Conservation (phyloP, 2,113 vertebrate species). For the Planiliza haematocheilus region DNA sequence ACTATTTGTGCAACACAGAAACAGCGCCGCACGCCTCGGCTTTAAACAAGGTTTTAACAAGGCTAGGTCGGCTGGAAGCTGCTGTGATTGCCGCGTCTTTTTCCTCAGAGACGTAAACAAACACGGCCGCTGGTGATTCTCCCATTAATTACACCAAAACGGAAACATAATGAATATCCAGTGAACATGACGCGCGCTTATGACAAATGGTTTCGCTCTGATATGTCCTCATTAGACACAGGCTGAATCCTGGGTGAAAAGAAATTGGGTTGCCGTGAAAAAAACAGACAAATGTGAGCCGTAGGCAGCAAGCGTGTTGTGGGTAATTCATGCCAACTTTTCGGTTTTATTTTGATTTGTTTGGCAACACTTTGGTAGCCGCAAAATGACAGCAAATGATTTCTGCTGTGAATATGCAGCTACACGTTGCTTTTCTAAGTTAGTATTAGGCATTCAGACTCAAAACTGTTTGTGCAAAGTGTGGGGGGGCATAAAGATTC, state of each 20-base stretch:
- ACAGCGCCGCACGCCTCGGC: conserved; percentile 2
- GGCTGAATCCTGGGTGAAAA: conserved; percentile 13
- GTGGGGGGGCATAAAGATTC: too few species aligned
- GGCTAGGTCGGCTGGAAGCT: not conserved
- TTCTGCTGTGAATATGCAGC: too few species aligned
- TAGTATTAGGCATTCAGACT: too few species aligned
- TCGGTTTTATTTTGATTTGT: not conserved
- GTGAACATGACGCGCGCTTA: conserved; percentile 1
- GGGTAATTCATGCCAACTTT: not conserved
- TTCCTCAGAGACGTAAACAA: conserved; percentile 26
- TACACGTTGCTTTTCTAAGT: not conserved
- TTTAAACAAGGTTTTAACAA: conserved; percentile 13
- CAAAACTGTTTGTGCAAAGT: too few species aligned
- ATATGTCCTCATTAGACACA: conserved; percentile 5
- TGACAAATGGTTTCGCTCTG: not conserved
- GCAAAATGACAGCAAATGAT: not conserved
- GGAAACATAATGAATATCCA: not conserved
- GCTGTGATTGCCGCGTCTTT: conserved; percentile 9
- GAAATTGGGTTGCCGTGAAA: not conserved
- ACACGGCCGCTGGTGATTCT: conserved; percentile 6
- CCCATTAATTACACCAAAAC: conserved; percentile 14
- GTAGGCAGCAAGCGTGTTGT: too few species aligned
- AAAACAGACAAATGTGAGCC: not conserved
- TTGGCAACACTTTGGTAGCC: not conserved
- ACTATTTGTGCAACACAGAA: conserved; percentile 23